A percentile compares a stretch with the other conserved stretches of the same genome.
phyloP scores from a whole-genome alignment of 1,140 invertebrate genomes.

The Sycophila sp. region DNA sequence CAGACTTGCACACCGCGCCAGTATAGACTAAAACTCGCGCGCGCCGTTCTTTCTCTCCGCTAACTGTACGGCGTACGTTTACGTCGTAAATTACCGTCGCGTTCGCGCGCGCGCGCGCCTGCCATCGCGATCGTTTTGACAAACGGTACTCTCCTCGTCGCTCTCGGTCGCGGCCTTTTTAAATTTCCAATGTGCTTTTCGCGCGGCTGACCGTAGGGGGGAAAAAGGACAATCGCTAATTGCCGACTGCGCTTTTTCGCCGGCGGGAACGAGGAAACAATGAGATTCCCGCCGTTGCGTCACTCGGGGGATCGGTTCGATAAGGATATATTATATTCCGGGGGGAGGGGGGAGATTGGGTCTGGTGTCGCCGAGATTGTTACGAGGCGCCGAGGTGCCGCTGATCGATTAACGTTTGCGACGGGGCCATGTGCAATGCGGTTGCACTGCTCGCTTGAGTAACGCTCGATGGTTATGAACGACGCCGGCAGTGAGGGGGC shows the following conservation, averaged over 20 bases:
- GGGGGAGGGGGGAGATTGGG: no score
- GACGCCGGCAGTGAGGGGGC: no score
- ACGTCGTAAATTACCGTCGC: constrained; percentile 59
- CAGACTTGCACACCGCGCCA: no score
- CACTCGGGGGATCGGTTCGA: not conserved
- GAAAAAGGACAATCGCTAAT: not conserved
- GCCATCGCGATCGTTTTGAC: constrained; percentile 62
- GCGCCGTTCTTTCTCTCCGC: constrained; percentile 4
- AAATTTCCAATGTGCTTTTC: not conserved
- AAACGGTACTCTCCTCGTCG: constrained; percentile 57
- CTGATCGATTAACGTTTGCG: not conserved
- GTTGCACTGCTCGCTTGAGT: not conserved
- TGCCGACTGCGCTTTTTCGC: not conserved
- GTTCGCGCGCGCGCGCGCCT: constrained; percentile 48
- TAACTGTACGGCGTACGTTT: constrained; percentile 56
- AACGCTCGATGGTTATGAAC: not conserved
- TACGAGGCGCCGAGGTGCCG: not conserved
- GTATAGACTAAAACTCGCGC: not conserved
- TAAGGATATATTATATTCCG: no score
- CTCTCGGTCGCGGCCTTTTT: not conserved
- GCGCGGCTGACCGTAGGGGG: not conserved
- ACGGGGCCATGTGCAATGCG: not conserved
- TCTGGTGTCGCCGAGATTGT: not conserved
- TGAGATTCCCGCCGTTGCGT: not conserved
- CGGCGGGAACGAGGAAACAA: not conserved